Percentiles rank a stretch among this genome's conserved stretches.
Evolutionary conservation across 2,888 invertebrate species (phyloP).

Genomic region (Clitarchus hookeri): DNA sequence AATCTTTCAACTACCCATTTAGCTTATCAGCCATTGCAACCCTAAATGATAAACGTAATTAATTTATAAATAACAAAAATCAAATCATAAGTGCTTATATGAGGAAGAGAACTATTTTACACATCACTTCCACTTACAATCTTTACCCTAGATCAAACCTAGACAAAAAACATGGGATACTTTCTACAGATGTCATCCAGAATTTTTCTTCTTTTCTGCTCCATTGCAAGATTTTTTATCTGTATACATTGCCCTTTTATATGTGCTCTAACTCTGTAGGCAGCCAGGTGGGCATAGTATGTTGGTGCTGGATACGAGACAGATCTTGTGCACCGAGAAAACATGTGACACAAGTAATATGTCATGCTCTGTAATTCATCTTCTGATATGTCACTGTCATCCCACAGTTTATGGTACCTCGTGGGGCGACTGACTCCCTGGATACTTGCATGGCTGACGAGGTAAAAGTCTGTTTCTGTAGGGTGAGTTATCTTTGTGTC

Average conservation of each 20-base stretch:
- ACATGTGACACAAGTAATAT: slow-evolving; percentile 84
- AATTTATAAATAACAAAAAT: no score
- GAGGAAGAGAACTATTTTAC: no score
- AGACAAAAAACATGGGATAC: slow-evolving; percentile 47
- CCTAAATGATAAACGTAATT: no score
- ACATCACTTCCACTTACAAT: no score
- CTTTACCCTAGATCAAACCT: no score
- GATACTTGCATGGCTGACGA: slow-evolving; percentile 68
- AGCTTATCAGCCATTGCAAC: no score
- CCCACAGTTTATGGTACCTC: slow-evolving; percentile 82
- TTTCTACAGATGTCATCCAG: slow-evolving; percentile 33
- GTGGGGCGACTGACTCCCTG: slow-evolving; percentile 83
- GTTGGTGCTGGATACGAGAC: slow-evolving; percentile 88
- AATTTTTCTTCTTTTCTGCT: slow-evolving; percentile 36
- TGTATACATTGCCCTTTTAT: slow-evolving; percentile 49
- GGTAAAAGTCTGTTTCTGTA: slow-evolving; percentile 84
- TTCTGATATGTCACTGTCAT: slow-evolving; percentile 71
- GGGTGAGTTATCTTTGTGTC: slow-evolving; percentile 86
- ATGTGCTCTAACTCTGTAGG: slow-evolving; percentile 67
- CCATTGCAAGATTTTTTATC: slow-evolving; percentile 36
- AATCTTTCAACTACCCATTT: no score
- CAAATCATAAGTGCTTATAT: no score
- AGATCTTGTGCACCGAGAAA: slow-evolving; percentile 79
- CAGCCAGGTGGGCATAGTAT: slow-evolving; percentile 85
- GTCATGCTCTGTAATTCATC: slow-evolving; percentile 79